Base-by-base conservation (phyloP, 2,797 vertebrate species). In the Tiaroga cobitis region DNA sequence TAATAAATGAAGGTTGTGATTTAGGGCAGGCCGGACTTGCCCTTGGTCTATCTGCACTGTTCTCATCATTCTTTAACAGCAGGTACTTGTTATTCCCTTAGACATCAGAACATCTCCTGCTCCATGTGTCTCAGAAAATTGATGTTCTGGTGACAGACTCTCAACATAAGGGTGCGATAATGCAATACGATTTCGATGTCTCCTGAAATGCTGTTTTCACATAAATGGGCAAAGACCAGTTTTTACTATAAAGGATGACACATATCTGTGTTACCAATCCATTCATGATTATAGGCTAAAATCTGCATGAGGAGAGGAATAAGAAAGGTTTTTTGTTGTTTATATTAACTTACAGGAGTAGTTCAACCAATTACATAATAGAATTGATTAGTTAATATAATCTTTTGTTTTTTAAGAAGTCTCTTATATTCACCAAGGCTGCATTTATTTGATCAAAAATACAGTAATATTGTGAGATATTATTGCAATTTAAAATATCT, bases 1-100 rank as follows among this genome's bases (percentile, higher is more conserved):
- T 83, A 74, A 84, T 80, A 69, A 34, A 68, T n/a, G 43, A 61
- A 54, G 74, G 69, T 24, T 74, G 26, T 83, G 72, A 67, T 83
- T 21, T 51, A 75, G 43, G 24, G 39, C 49, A 77, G 74, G n/a
- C 18, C 72, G 37, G 59, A 56, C 54, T 77, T 77, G 29, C 21
- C 73, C 13, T 65, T 49, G 70, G 41, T 26, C 26, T 67, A 67
- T 67, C 56, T 75, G 41, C 18, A 8, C 2, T 9, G 24, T 68
- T 68, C 73, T 54, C 34, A 77, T 56, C 24, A 10, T 54, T 68
- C 16, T 76, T 83, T 75, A 46, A 5, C 56, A 37, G 41, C 41
- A 54, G 29, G 82, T 61, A 61, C 24, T 32, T 32, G 37, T 37
- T 37, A 61, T 46, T 67, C 16, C 24, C 19, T 34, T 26, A 75